phyloP scores from a whole-genome alignment of 2,888 invertebrate species.

The Drosophila borealis region DNA sequence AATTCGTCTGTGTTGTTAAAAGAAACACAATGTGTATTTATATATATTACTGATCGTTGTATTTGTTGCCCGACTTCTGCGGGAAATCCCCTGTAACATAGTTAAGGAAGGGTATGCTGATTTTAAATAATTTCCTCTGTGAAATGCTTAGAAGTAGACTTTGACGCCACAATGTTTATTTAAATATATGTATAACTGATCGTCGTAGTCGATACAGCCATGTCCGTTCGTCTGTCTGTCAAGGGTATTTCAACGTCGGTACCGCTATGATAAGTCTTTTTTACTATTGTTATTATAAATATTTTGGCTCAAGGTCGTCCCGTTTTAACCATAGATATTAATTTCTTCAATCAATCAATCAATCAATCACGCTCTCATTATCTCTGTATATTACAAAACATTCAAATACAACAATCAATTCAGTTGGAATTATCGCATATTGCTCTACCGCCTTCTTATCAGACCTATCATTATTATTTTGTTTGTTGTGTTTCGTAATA shows the following conservation, averaged over 20 bases:
- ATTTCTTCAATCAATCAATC: neutral
- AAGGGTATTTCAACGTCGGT: too few species aligned
- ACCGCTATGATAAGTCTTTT: neutral
- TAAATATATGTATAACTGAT: too few species aligned
- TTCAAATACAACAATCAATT: conserved; percentile 19
- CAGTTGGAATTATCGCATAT: neutral
- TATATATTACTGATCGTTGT: too few species aligned
- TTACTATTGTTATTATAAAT: neutral
- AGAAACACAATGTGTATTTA: too few species aligned
- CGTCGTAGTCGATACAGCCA: too few species aligned
- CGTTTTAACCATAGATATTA: conserved; percentile 28
- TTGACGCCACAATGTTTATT: too few species aligned
- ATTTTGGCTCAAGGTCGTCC: conserved; percentile 50
- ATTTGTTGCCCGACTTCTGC: conserved; percentile 15
- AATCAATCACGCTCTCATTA: conserved; percentile 16
- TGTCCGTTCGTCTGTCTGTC: neutral
- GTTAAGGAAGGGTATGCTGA: too few species aligned
- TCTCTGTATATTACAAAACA: neutral
- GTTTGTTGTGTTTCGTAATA: conserved; percentile 27
- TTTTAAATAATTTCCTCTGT: too few species aligned
- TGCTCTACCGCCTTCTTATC: neutral
- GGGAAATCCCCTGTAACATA: conserved; percentile 10
- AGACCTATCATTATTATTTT: conserved; percentile 14
- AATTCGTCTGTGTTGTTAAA: too few species aligned
- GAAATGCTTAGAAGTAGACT: too few species aligned